Percentiles rank a stretch among this genome's conserved stretches.
phyloP scores from a whole-genome alignment of 2,888 invertebrate species.

The Thera obeliscata region DNA sequence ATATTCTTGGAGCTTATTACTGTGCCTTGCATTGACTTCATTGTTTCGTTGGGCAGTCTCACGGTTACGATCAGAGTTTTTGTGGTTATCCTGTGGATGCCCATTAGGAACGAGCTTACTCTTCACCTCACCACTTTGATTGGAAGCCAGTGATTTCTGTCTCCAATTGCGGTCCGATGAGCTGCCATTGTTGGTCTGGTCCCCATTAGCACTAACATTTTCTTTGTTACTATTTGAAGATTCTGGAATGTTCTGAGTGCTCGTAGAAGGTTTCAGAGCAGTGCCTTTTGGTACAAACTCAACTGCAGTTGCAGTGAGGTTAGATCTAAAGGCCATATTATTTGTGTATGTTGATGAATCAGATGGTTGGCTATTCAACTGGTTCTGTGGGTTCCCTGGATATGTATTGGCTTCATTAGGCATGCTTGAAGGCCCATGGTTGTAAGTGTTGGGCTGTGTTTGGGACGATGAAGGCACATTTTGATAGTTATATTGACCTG shows the following conservation, averaged over 20 bases:
- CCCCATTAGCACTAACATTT: conserved; percentile 46
- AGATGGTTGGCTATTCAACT: conserved; percentile 50
- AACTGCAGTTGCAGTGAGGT: conserved; percentile 82
- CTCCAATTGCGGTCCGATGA: conserved; percentile 72
- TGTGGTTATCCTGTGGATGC: conserved; percentile 51
- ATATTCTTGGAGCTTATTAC: conserved; percentile 32
- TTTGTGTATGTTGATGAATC: conserved; percentile 57
- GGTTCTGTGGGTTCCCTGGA: conserved; percentile 54
- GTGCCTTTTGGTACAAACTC: conserved; percentile 84
- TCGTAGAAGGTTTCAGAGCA: conserved; percentile 50
- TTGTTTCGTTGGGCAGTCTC: conserved; percentile 48
- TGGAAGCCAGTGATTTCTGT: conserved; percentile 61
- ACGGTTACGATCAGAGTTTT: conserved; percentile 50
- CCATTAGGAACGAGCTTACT: conserved; percentile 44
- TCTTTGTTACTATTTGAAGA: conserved; percentile 46
- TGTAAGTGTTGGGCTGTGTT: conserved; percentile 58
- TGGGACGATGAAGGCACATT: conserved; percentile 63
- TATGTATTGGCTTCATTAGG: conserved; percentile 54
- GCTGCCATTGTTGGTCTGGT: conserved; percentile 51
- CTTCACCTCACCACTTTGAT: conserved; percentile 46
- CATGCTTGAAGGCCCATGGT: conserved; percentile 55
- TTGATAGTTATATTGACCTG: conserved; percentile 67
- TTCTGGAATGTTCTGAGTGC: conserved; percentile 57
- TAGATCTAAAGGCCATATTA: conserved; percentile 75
- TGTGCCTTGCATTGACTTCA: conserved; percentile 43